Percentiles rank a stretch among this genome's conserved stretches.
Conservation (phyloP, 2,888 invertebrate genomes). For the Drosophila parthenogenetica region DNA sequence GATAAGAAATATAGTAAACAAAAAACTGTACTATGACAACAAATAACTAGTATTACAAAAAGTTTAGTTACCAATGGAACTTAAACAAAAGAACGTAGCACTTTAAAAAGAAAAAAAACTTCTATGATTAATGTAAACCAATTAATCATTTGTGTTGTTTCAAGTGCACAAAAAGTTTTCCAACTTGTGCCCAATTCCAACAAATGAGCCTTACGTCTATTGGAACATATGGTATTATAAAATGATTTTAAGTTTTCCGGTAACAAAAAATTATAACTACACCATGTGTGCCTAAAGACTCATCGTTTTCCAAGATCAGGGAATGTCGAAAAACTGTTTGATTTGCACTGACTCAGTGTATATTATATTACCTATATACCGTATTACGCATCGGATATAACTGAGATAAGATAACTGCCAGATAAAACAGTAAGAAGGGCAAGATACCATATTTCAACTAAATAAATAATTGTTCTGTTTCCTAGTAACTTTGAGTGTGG, state of each 20-base stretch:
- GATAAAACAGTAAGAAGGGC: too few species aligned
- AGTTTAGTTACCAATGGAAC: too few species aligned
- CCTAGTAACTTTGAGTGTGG: too few species aligned
- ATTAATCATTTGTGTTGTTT: too few species aligned
- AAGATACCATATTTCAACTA: too few species aligned
- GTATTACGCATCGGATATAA: conserved; percentile 5
- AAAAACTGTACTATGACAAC: neutral
- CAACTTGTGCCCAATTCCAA: neutral
- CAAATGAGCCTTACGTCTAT: neutral
- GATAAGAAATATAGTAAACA: neutral
- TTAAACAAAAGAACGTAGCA: too few species aligned
- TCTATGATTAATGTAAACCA: too few species aligned
- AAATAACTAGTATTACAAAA: neutral
- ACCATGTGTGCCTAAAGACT: conserved; percentile 1
- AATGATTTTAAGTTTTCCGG: conserved; percentile 1
- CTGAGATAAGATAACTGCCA: conserved; percentile 12
- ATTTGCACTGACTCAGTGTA: conserved; percentile 15
- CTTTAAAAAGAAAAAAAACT: too few species aligned
- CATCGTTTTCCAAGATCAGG: conserved; percentile 5
- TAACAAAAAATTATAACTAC: neutral
- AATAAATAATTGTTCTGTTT: too few species aligned
- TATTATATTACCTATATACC: neutral
- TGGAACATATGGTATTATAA: neutral
- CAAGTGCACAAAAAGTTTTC: too few species aligned
- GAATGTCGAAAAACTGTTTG: conserved; percentile 12